phyloP scores from a whole-genome alignment of 1,140 invertebrate species.

The Leptinotarsa lineolata region DNA sequence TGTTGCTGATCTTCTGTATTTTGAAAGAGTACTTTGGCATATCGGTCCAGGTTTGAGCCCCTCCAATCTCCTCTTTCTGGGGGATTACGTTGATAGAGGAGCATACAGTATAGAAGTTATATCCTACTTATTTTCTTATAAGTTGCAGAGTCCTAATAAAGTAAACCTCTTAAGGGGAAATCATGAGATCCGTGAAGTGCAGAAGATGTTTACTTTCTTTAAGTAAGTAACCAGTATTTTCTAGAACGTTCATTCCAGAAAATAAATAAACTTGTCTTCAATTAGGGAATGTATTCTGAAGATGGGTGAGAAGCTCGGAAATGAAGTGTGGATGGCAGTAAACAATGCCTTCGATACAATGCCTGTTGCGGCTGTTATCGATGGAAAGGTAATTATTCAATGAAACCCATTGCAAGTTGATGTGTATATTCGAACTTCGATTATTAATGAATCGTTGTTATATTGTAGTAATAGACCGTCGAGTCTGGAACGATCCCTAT shows the following conservation, averaged over 20 bases:
- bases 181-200: constrained; percentile 68
- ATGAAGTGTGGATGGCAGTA: constrained; percentile 68
- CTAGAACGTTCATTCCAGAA: neutral
- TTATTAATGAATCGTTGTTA: no score
- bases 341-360: constrained; percentile 74
- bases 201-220: constrained; percentile 74
- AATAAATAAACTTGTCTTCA: neutral
- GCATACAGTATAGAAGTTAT: constrained; percentile 66
- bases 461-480: no score
- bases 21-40: constrained; percentile 58
- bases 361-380: constrained; percentile 72
- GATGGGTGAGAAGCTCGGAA: constrained; percentile 67
- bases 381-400: constrained; percentile 62
- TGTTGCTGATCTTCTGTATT: constrained; percentile 55
- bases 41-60: constrained; percentile 56
- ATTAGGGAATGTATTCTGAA: constrained; percentile 65
- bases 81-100: constrained; percentile 72
- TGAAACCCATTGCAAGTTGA: no score
- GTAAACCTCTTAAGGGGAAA: constrained; percentile 67
- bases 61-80: constrained; percentile 66
- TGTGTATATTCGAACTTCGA: no score
- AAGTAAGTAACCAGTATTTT: constrained; percentile 53
- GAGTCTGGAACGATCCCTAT: no score
- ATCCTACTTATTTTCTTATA: constrained; percentile 68
- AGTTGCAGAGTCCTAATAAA: constrained; percentile 66